Conservation (phyloP, 2,797 vertebrate species). For the Acridotheres tristis region DNA sequence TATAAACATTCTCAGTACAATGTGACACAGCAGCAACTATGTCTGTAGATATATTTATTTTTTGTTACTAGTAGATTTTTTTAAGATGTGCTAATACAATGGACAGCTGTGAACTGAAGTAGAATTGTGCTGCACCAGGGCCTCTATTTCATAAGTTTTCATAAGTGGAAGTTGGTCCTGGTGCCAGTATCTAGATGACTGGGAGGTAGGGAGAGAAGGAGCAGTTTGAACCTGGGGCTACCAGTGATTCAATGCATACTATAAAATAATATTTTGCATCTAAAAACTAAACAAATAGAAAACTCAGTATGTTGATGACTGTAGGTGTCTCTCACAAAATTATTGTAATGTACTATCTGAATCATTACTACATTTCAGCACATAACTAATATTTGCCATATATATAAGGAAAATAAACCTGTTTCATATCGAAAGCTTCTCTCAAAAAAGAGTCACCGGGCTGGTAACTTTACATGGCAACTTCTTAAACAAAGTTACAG, state of each 20-base stretch:
- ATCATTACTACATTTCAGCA: background rate
- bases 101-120: background rate
- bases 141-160: background rate
- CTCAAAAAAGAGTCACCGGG: background rate
- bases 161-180: background rate
- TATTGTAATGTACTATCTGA: background rate
- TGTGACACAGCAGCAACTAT: background rate
- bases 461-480: background rate
- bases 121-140: background rate
- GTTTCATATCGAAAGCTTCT: background rate
- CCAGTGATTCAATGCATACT: background rate
- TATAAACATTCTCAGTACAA: background rate
- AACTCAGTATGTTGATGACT: background rate
- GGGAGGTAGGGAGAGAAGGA: background rate
- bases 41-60: background rate
- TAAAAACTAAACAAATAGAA: background rate
- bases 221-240: background rate
- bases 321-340: background rate
- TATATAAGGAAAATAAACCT: background rate
- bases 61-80: background rate
- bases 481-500: background rate
- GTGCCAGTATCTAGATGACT: background rate
- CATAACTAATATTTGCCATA: background rate
- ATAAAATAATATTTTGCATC: background rate
- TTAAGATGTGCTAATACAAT: rapidly evolving